Evolutionary conservation across 2,113 vertebrate species (phyloP).

Genomic region (Carassius carassius): DNA sequence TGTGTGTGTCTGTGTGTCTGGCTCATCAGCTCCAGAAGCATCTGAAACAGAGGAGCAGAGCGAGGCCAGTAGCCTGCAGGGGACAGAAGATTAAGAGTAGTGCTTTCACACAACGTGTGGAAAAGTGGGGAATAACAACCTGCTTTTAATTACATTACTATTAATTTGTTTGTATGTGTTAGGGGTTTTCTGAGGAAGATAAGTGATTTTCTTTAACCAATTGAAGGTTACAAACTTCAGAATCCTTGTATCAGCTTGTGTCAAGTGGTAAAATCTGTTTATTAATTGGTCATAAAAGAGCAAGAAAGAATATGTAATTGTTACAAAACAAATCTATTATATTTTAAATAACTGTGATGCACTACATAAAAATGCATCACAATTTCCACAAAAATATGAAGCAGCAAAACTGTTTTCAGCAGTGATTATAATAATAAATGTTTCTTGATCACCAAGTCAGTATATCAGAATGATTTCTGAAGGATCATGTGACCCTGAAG

Average conservation of each 20-base stretch:
- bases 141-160: conserved; percentile 65
- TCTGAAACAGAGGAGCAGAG: conserved; percentile 36
- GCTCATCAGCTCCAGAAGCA: conserved; percentile 54
- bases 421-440: too few species aligned
- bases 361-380: too few species aligned
- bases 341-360: too few species aligned
- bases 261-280: not conserved
- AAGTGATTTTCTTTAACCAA: not conserved
- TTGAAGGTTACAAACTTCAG: not conserved
- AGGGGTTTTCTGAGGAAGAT: not conserved
- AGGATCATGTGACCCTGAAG: too few species aligned
- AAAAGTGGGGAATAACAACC: conserved; percentile 61
- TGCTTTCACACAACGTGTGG: conserved; percentile 54
- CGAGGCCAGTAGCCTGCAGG: conserved; percentile 61
- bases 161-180: not conserved
- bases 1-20: conserved; percentile 47
- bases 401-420: too few species aligned
- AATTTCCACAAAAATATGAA: too few species aligned
- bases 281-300: too few species aligned
- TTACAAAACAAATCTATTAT: too few species aligned
- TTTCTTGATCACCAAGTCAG: too few species aligned
- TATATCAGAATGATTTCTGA: too few species aligned
- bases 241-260: not conserved
- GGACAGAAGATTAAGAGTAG: conserved; percentile 66
- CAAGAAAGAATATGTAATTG: too few species aligned